Base-by-base conservation (phyloP, 2,113 vertebrate species). In the Otocyon megalotis region DNA sequence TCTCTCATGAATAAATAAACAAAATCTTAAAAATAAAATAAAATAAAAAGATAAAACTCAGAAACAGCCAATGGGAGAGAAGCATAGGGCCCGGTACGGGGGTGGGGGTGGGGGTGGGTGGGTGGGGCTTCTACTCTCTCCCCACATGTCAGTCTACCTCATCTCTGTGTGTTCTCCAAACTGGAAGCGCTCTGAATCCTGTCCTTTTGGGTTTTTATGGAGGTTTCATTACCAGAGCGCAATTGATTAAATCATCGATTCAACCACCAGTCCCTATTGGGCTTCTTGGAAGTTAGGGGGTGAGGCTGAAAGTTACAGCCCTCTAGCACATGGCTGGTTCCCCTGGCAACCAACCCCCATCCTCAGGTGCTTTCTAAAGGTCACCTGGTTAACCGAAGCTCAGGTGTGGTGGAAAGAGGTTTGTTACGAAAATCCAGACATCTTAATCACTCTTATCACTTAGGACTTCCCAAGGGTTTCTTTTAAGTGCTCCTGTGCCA, bases 81-180 rank as follows among this genome's bases (percentile, higher is more conserved):
- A 8, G 19, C 17, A 8, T 3, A 13, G 62, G 19, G 43, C 62
- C 30, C 14, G 19, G 17, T 3, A 15, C 4, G 60, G 82, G 7
- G 30, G 15, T 4, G 37, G 37, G 43, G 43, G 43, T 1, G 60
- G 7, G 65, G 30, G 22, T 15, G 13, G 26, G 60, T 11, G 16
- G 1, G 1, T 9, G 28, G 37, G 26, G 60, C 28, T 63, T 50
- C 62, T 7, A 0, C 28, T 12, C 30, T 53, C 19, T 12, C 50
- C 32, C 65, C 1, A 5, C 14, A 16, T 12, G 0, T 20, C 48
- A 3, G 2, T 15, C 19, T 30, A 20, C 63, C 2, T 1, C 0
- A 26, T 26, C 65, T 12, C 67, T 11, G 0, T 43, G 11, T 37
- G 50, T 11, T 72, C 67, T 28, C 53, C 67, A 48, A 5, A 69